Conservation (phyloP, 2,113 vertebrate species). For the Talpa occidentalis region DNA sequence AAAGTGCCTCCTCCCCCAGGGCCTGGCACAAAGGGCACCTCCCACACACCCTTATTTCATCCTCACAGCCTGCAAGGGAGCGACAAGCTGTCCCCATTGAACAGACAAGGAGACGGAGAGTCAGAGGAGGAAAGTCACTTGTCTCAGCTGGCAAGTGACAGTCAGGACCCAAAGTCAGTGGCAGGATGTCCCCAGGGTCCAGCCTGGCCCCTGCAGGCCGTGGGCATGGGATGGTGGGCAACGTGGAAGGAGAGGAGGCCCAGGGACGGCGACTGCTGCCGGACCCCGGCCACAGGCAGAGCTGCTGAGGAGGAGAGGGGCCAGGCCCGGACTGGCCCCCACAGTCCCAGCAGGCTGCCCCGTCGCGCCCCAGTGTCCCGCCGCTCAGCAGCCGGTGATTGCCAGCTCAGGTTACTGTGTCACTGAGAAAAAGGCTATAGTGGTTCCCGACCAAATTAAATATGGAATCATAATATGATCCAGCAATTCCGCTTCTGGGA, state of each 20-base stretch:
- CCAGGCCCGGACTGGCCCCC: fast-evolving
- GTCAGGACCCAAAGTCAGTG: neutral
- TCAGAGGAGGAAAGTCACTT: neutral
- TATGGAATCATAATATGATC: neutral
- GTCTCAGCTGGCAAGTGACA: neutral
- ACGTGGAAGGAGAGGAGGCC: neutral
- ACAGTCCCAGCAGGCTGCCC: neutral
- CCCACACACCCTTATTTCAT: neutral
- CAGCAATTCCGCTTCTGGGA: neutral
- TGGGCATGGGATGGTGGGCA: no score
- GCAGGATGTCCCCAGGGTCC: neutral
- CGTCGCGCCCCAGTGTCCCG: neutral
- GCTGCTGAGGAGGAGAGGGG: neutral
- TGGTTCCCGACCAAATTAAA: neutral
- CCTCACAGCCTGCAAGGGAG: neutral
- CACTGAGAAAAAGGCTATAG: neutral
- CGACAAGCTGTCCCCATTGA: neutral
- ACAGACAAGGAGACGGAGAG: neutral
- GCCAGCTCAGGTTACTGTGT: neutral
- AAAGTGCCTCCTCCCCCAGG: no score
- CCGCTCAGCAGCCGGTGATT: neutral
- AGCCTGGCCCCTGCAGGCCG: neutral
- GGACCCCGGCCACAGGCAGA: conserved; percentile 27
- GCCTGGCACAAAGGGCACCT: neutral
- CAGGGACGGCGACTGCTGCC: neutral